These are phyloP conservation scores for Tethya wilhelma DNA, from an alignment of 37 sponge, comb jelly and placozoan species.

Conservation along the genomic window DNA sequence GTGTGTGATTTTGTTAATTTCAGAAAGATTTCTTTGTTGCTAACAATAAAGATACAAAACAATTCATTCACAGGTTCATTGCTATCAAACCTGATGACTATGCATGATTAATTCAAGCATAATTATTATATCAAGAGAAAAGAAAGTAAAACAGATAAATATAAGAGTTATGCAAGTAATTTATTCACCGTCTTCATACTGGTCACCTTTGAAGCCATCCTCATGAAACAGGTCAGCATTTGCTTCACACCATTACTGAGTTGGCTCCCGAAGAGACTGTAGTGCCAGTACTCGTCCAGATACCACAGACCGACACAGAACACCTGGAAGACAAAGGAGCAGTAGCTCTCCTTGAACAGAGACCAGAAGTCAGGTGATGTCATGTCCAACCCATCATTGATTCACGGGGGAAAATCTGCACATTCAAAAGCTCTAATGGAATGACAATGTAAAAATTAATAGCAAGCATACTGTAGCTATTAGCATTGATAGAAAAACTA, in stretches of 20 bases:
- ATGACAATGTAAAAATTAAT: too few species aligned
- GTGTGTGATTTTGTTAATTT: conserved; percentile 83
- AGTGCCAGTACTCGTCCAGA: conserved; percentile 99
- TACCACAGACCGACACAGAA: conserved; percentile 99
- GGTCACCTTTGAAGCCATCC: conserved; percentile 91
- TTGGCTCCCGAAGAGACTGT: conserved; percentile 94
- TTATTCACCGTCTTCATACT: conserved; percentile 96
- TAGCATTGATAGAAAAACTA: too few species aligned
- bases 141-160: not conserved
- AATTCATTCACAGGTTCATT: not conserved
- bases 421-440: too few species aligned
- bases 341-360: conserved; percentile 91
- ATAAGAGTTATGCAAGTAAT: too few species aligned
- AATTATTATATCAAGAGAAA: too few species aligned
- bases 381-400: too few species aligned
- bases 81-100: not conserved
- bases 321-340: conserved; percentile 99
- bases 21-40: conserved; percentile 87
- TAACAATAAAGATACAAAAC: conserved; percentile 27
- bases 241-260: too few species aligned
- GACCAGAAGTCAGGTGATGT: too few species aligned
- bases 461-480: too few species aligned
- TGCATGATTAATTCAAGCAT: too few species aligned
- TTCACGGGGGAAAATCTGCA: too few species aligned
- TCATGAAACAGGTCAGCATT: conserved; percentile 97